A percentile compares a stretch with the other conserved stretches of the same genome.
phyloP scores from a whole-genome alignment of 2,113 vertebrate species.

The Mugil cephalus region DNA sequence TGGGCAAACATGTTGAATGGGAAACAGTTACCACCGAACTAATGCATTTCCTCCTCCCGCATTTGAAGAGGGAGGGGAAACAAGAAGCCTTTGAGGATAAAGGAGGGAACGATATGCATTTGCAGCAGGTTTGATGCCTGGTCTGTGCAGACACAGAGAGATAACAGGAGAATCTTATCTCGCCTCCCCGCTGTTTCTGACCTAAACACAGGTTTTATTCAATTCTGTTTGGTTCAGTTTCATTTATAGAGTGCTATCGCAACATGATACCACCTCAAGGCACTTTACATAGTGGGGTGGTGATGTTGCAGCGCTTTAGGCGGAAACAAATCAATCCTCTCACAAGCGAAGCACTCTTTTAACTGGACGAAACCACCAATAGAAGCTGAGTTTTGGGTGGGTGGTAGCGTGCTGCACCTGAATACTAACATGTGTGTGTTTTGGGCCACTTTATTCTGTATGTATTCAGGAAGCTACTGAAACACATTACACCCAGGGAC shows the following conservation, averaged over 20 bases:
- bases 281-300: too few species aligned
- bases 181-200: neutral
- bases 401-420: too few species aligned
- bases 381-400: too few species aligned
- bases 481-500: too few species aligned
- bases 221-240: neutral
- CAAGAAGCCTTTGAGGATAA: constrained; percentile 28
- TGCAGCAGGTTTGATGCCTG: constrained; percentile 12
- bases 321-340: neutral
- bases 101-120: constrained; percentile 28
- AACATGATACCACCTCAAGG: neutral
- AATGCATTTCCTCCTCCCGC: constrained; percentile 29
- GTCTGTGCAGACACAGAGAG: neutral
- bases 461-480: too few species aligned
- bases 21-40: constrained; percentile 25
- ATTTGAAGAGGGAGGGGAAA: constrained; percentile 31
- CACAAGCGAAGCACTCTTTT: neutral
- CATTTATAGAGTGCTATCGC: neutral
- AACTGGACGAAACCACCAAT: too few species aligned
- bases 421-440: too few species aligned
- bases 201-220: neutral
- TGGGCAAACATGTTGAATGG: constrained; percentile 30
- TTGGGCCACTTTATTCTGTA: too few species aligned
- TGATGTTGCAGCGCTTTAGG: neutral
- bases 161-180: constrained; percentile 5